Base-by-base conservation (phyloP, 2,888 invertebrate species). In the Linhomoeus sp. region DNA sequence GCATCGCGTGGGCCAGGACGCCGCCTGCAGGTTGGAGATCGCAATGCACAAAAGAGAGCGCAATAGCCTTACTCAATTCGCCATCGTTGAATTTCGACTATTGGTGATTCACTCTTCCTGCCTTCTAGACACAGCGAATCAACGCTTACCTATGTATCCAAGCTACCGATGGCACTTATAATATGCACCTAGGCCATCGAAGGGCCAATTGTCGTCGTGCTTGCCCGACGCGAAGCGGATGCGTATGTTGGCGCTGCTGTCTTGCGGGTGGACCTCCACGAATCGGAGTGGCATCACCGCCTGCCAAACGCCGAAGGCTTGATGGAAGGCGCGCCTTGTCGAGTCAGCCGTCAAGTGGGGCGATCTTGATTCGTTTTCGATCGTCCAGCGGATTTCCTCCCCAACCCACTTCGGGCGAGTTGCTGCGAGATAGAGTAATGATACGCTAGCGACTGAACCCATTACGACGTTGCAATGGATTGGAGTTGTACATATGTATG, bases 301-400 rank as follows among this genome's bases (percentile, higher is more conserved):
- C 2, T 57, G 43, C 61, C 61, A 61, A 15, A 51, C 47, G 41
- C 53, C 52, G 39, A 61, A 61, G n/a, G 61, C 61, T 47, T 59
- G 56, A 1, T 53, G 52, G 35, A 61, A 52, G 12, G 61, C 60
- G 29, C 55, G 50, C 36, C 59, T 57, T 25, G 38, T 56, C 48
- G 17, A 1, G 17, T 7, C 17, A 15, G 17, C 2, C 17, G 2
- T 33, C 2, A 38, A 38, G 15, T 15, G 1, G n/a, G 22, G 3
- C 22, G 20, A 3, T 43, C 25, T 23, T 7, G n/a, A 24, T 23
- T 17, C 2, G 45, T 45, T 17, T 7, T 26, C 19, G 17, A 26
- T 9, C 17, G 45, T 20, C 29, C 33, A 2, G 5, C 19, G 3
- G n/a, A 47, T 15, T 45, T 17, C 5, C 41, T n/a, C 33, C 17